Base-by-base conservation (phyloP, 1,140 invertebrate species). In the Daktulosphaira vitifoliae region DNA sequence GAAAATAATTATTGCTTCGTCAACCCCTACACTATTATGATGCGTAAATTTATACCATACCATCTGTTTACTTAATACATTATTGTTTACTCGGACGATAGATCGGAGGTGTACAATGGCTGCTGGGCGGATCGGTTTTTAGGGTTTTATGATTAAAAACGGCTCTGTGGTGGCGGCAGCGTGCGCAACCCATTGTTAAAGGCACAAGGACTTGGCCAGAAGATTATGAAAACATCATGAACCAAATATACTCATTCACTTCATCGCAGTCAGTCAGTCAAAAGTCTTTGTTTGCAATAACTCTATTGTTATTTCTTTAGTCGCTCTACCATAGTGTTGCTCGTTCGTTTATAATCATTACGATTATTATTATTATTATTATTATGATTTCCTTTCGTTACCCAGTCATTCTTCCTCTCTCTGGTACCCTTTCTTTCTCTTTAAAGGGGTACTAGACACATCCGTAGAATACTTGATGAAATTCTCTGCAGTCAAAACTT, bases 141-240 rank as follows among this genome's bases (percentile, higher is more conserved):
- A 62, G 56, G 56, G 56, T 33, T 62, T 62, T 62, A 62, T 62
- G 56, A 62, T 62, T 62, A 62, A 62, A 62, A 62, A 62, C 56
- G 42, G 56, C 25, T 33, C 29, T 29, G 42, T 39, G 56, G 42
- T 25, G 53, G 53, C 23, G 53, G 53, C 20, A 23, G 53, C 52
- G 50, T 33, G 52, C 52, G 37, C 52, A 33, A 37, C 39, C 38
- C 56, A 62, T 62, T 62, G 56, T 62, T 48, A 48, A 33, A 29
- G 29, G 29, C 29, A 33, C 5, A 6, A 33, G 42, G 42, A 25
- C 56, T 62, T 29, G 56, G 56, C 56, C 56, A 62, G 56, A 62
- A 62, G 56, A 62, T 48, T 62, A 62, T 62, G 56, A 62, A 62
- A 62, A 62, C 56, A 62, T 62, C 56, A 62, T 62, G 56, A 62